phyloP scores from a whole-genome alignment of 2,797 vertebrate species.

The Myiothlypis coronata region DNA sequence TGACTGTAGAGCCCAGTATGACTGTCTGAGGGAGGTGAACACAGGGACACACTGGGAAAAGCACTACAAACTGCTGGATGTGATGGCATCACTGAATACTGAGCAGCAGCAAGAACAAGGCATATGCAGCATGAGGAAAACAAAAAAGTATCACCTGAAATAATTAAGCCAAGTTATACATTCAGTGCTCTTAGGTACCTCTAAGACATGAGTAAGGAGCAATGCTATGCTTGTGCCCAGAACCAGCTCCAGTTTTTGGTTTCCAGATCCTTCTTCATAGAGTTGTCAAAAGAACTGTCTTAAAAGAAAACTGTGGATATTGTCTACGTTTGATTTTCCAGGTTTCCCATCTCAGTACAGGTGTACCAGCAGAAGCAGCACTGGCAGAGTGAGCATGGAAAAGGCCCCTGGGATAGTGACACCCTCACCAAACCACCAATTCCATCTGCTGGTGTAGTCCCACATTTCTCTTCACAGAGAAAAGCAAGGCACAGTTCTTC shows the following conservation, averaged over 20 bases:
- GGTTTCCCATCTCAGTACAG: neutral
- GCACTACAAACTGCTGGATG: neutral
- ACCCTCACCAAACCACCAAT: accelerated
- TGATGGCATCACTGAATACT: neutral
- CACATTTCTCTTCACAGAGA: no score
- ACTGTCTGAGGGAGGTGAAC: neutral
- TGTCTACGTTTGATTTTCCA: neutral
- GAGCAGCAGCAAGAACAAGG: neutral
- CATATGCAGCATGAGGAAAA: neutral
- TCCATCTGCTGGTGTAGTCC: accelerated
- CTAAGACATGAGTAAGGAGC: neutral
- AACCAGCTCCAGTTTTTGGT: neutral
- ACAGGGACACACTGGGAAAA: neutral
- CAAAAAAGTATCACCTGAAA: neutral
- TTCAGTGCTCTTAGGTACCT: neutral
- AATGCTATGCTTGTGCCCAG: neutral
- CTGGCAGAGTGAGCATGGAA: neutral
- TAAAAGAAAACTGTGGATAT: neutral
- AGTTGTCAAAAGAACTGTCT: neutral
- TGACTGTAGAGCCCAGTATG: neutral
- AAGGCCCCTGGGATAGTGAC: neutral
- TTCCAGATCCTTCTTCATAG: neutral
- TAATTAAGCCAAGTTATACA: neutral
- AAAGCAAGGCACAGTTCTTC: no score
- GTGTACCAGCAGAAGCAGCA: neutral